These are phyloP conservation scores for Catharus ustulatus DNA, from an alignment of 2,797 vertebrate species.

Conservation along the genomic window DNA sequence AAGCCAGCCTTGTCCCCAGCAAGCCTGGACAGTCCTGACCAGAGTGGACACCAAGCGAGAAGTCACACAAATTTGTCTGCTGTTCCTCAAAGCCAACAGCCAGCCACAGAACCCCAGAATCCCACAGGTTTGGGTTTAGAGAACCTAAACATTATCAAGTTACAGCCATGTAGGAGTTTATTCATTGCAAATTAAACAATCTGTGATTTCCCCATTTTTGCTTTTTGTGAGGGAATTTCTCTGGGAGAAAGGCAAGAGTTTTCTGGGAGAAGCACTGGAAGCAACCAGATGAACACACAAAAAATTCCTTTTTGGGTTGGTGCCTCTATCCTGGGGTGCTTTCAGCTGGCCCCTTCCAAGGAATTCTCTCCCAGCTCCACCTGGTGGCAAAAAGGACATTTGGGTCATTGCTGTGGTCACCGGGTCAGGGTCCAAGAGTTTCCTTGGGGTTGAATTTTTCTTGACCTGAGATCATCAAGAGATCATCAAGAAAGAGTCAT, in stretches of 20 bases:
- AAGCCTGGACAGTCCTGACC: background rate
- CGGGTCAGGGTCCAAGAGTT: background rate
- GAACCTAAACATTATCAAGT: rapidly evolving
- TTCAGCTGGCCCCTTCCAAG: background rate
- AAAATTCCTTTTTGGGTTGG: background rate
- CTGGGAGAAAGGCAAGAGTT: background rate
- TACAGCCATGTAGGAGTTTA: background rate
- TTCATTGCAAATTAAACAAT: background rate
- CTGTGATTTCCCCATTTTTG: rapidly evolving
- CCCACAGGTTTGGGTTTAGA: background rate
- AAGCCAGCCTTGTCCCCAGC: background rate
- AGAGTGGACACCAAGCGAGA: rapidly evolving
- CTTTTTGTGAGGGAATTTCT: background rate
- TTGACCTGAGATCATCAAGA: background rate
- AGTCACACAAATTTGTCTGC: rapidly evolving
- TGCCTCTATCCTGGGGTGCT: background rate
- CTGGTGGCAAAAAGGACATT: slow-evolving; percentile 26
- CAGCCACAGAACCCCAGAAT: background rate
- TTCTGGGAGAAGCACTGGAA: rapidly evolving
- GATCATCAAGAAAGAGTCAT: too few relatives aligned
- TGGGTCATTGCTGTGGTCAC: background rate
- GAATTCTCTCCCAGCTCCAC: slow-evolving; percentile 53
- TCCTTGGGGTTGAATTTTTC: background rate
- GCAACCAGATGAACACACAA: background rate
- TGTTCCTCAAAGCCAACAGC: background rate